Percentiles rank a stretch among this genome's conserved stretches.
These are phyloP conservation scores for Chinchilla lanigera DNA, from an alignment of 2,113 vertebrate genomes.

Conservation along the genomic window DNA sequence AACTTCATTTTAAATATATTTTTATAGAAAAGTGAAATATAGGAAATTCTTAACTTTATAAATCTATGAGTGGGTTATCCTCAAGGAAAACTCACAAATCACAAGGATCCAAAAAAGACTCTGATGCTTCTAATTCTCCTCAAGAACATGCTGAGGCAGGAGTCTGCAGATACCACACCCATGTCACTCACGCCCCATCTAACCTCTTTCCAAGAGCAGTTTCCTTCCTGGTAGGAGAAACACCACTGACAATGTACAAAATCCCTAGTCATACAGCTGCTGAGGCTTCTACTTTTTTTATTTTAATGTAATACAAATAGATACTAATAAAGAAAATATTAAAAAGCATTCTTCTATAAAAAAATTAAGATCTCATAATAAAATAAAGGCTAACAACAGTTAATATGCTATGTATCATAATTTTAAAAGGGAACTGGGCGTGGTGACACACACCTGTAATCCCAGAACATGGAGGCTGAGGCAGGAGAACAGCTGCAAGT, in stretches of 20 bases:
- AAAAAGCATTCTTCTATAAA: neutral
- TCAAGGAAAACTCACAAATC: slow-evolving; percentile 2
- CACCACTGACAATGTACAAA: neutral
- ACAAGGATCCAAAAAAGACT: neutral
- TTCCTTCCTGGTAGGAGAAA: slow-evolving; percentile 17
- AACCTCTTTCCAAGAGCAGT: neutral
- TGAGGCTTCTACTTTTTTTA: neutral
- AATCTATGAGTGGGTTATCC: neutral
- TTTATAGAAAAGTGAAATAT: neutral
- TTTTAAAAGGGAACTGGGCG: neutral
- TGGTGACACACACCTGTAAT: neutral
- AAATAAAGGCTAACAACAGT: neutral
- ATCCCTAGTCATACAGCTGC: neutral
- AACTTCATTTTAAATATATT: slow-evolving; percentile 16
- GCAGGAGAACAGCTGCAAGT: neutral
- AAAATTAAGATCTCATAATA: neutral
- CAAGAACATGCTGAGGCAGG: neutral
- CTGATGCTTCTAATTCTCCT: neutral
- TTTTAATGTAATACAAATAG: neutral
- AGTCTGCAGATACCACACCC: neutral
- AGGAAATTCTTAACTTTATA: neutral
- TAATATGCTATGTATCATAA: neutral
- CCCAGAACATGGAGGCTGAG: neutral
- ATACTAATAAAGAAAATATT: neutral
- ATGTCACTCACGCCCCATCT: neutral